Percentiles rank a stretch among this genome's conserved stretches.
Evolutionary conservation across 2,797 vertebrate species (phyloP).

Genomic region (Hirundo rustica): DNA sequence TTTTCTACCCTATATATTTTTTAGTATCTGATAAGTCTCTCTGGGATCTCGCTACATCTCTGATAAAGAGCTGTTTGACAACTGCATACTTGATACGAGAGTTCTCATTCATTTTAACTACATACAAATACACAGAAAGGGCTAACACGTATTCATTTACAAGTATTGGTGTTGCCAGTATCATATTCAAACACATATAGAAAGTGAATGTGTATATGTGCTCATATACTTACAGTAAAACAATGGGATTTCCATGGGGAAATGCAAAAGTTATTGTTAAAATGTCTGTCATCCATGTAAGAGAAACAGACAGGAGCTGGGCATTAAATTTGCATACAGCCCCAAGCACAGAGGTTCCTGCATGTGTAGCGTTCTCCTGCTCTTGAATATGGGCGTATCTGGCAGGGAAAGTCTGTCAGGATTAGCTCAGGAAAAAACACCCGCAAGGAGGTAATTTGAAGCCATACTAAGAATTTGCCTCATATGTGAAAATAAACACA

Average conservation of each 20-base stretch:
- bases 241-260: slow-evolving; percentile 68
- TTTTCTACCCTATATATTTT: slow-evolving; percentile 67
- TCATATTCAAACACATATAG: slow-evolving; percentile 31
- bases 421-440: slow-evolving; percentile 79
- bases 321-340: slow-evolving; percentile 83
- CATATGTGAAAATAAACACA: slow-evolving; percentile 79
- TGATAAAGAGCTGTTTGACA: slow-evolving; percentile 68
- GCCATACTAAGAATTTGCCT: slow-evolving; percentile 79
- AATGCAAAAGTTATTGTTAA: slow-evolving; percentile 74
- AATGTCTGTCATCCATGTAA: slow-evolving; percentile 75
- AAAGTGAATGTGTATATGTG: slow-evolving; percentile 9
- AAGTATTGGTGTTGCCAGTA: slow-evolving; percentile 54
- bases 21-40: slow-evolving; percentile 76
- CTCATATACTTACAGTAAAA: slow-evolving; percentile 56
- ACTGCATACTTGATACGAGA: slow-evolving; percentile 43
- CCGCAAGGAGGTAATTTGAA: slow-evolving; percentile 82
- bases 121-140: slow-evolving; percentile 64
- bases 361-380: slow-evolving; percentile 54
- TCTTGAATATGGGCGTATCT: slow-evolving; percentile 83
- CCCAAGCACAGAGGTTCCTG: slow-evolving; percentile 76
- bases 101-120: slow-evolving; percentile 54
- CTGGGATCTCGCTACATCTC: slow-evolving; percentile 67
- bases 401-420: slow-evolving; percentile 76
- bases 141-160: slow-evolving; percentile 57
- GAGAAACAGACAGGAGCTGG: slow-evolving; percentile 79